Evolutionary conservation across 53 echinoderm and acorn worm genomes (phyloP), one percentile per base, ranked within the genome.

Genomic region (Temnopleurus reevesii): DNA sequence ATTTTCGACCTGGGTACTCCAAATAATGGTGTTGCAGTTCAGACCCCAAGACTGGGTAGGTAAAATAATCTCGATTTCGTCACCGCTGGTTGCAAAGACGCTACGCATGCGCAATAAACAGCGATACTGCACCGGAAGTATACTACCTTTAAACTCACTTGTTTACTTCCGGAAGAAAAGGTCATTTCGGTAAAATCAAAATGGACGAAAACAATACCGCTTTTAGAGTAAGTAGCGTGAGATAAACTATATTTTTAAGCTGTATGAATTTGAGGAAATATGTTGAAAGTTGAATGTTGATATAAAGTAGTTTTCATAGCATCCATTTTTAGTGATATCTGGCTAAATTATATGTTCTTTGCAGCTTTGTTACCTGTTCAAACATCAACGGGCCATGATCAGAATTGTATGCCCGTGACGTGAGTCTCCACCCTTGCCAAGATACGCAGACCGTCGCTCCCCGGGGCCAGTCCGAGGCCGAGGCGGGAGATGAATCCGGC

Each of bases 101-200:
- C 93, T 81, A 90, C 93, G 86, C 93, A 90, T 93, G 93, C 93
- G 93, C 81, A 89, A 6, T 47, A 38, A 60, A 15, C 1, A 49
- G 15, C 23, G 9, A 8, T 46, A 77, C 45, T 53, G 81, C 26
- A 80, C 53, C 81, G 47, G 81, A 49, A 80, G 4, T 61, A 12
- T n/a, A n/a, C n/a, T n/a, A n/a, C n/a, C n/a, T n/a, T n/a, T n/a
- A n/a, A n/a, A n/a, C n/a, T n/a, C n/a, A 28, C 12, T 53, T 51
- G 12, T 29, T 1, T 21, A 4, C 18, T 80, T 80, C 81, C 46
- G 51, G 46, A 1, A 23, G 2, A 13, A 30, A 4, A 64, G 66
- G 9, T 35, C 38, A 1, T 10, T 12, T 24, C 45, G 6, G 80
- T 15, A 18, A 59, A 28, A 27, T 5, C 43, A 59, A 84, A 45